Evolutionary conservation across 1,140 invertebrate genomes (phyloP).

Genomic region (Batillaria attramentaria): DNA sequence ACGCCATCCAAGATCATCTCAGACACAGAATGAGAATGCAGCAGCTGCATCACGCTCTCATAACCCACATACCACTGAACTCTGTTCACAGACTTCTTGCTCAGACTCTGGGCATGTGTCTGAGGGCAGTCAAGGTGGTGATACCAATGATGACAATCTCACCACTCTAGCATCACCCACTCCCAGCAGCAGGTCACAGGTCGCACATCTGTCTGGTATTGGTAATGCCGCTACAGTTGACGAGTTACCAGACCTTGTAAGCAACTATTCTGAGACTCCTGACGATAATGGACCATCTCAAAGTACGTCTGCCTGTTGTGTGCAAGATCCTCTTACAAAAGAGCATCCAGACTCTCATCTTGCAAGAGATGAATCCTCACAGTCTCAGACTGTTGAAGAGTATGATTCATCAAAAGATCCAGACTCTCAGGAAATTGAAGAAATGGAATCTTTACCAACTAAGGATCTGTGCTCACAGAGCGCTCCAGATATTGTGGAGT

Average conservation of each 20-base stretch:
- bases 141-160: no score
- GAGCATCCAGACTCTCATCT: background rate
- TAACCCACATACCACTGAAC: no score
- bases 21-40: background rate
- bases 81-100: no score
- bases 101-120: no score
- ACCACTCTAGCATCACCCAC: no score
- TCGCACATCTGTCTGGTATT: no score
- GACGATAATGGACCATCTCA: no score
- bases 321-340: background rate
- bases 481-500: background rate
- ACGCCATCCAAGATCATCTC: slow-evolving; percentile 2
- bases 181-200: no score
- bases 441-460: slow-evolving; percentile 1
- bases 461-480: slow-evolving; percentile 3
- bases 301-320: no score
- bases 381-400: background rate
- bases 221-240: no score
- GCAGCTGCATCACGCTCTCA: no score
- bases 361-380: background rate
- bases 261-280: background rate
- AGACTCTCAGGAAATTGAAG: slow-evolving; percentile 10
- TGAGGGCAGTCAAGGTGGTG: no score
- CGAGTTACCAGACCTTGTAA: background rate
- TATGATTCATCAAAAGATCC: slow-evolving; percentile 2